Base-by-base conservation (phyloP, 2,797 vertebrate genomes). In the Falco naumanni region DNA sequence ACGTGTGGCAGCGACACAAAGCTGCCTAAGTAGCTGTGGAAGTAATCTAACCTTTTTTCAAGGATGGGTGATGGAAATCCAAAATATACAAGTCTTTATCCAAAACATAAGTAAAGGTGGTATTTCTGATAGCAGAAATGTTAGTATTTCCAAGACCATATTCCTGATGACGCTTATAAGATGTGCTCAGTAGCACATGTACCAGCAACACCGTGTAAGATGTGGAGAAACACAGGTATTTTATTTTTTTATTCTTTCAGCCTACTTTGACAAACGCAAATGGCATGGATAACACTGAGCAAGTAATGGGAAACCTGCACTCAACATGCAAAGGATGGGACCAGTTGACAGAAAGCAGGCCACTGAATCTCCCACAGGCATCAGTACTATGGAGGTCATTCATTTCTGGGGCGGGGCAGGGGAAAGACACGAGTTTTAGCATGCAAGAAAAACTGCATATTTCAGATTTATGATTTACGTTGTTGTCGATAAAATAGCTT, bases 401-500 rank as follows among this genome's bases (percentile, higher is more conserved):
- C 15, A 84, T 76, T 89, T 96, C 85, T 84, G 87, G 79, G 59
- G 3, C 9, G 11, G 8, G 21, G 33, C 31, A 47, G 25, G 53
- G 20, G 24, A 17, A 16, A 16, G 1, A 5, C 31, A 91, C 21
- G 22, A 81, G 45, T 96, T 97, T 96, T 87, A 93, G 64, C 79
- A 77, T 25, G 54, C 45, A 96, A 84, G 51, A 85, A 83, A 22
- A 89, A 71, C 50, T 39, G 84, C 54, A 63, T 66, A 64, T 95
- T 90, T 95, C 89, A 94, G 77, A 96, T 97, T 97, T 97, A 95
- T 95, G 82, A 97, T 97, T 98, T 97, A 96, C 87, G 34, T 66
- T 85, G 89, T 61, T 96, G 81, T 96, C 82, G 66, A 96, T 97
- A 97, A 97, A 98, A 97, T 43, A 96, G 96, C 92, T 95, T 98